Base-by-base conservation (phyloP, 92 coral and sea anemone genomes). In the Diadumene lineata region DNA sequence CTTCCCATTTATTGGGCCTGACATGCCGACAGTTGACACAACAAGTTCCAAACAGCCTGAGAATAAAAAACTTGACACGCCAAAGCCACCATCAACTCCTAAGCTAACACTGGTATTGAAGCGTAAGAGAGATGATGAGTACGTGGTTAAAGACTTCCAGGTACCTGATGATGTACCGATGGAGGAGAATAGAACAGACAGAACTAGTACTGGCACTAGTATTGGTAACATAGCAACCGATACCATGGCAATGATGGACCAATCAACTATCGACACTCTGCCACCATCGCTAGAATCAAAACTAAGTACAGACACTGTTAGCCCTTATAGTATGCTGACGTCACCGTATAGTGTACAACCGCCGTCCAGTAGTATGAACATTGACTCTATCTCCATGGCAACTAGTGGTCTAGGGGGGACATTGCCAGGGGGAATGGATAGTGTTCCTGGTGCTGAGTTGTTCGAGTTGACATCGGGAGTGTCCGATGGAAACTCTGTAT, bases 41-140 rank as follows among this genome's bases (percentile, higher is more conserved):
- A n/a, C 80, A 18, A 48, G 60, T 50, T 44, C 70, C 1, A 86
- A 79, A 64, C 88, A 79, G 50, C 85, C 75, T 31, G 92, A 92
- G 31, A 62, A 30, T 53, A 84, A 74, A 48, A 86, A 88, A 38
- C 93, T 89, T 4, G 92, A 92, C 16, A 86, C 97, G 0, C 89
- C 96, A 16, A 91, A 86, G 34, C 88, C 85, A 0, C 89, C 98
- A n/a, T 75, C 78, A 1, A 74, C 76, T 28, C 90, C 90, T 29
- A 87, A 83, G 57, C 84, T 91, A 26, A 94, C 88, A 72, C 85
- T 94, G 15, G 90, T 88, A 51, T 55, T 96, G 8, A 96, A 89
- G 58, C 83, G 97, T 10, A 96, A 96, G 68, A 82, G 96, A 31
- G 96, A 66, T 57, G 94, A 93, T 56, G 97, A 96, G 77, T 96